These are phyloP conservation scores for Ophioninae sp. DNA, from an alignment of 2,888 invertebrate species.

Conservation along the genomic window DNA sequence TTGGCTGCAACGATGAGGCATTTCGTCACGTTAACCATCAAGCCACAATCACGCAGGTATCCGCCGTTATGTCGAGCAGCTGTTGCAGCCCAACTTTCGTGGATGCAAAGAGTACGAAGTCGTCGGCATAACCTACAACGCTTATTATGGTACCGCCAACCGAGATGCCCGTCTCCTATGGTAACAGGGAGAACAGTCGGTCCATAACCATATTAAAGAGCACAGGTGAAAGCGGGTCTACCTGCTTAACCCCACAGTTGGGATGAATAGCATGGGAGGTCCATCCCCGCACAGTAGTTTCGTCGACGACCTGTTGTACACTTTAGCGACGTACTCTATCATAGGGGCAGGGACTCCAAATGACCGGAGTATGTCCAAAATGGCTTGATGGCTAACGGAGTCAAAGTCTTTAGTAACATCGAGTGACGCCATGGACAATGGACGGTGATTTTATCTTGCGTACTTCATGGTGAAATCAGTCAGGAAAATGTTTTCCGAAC, in stretches of 20 bases:
- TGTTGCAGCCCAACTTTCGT: too few species aligned
- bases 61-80: too few species aligned
- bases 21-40: too few species aligned
- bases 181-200: slow-evolving; percentile 33
- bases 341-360: too few species aligned
- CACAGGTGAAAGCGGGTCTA: not conserved
- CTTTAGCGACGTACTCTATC: not conserved
- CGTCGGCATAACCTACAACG: not conserved
- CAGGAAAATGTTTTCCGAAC: not conserved
- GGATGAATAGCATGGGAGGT: not conserved
- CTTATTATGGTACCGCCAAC: not conserved
- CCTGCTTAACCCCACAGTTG: slow-evolving; percentile 38
- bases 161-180: not conserved
- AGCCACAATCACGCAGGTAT: too few species aligned
- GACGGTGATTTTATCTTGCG: too few species aligned
- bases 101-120: slow-evolving; percentile 15
- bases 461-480: not conserved
- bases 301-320: slow-evolving; percentile 26
- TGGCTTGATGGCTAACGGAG: slow-evolving; percentile 61
- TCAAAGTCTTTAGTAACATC: slow-evolving; percentile 66
- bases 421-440: not conserved
- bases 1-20: too few species aligned
- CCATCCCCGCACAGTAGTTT: not conserved
- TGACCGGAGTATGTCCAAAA: slow-evolving; percentile 9
- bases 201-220: slow-evolving; percentile 64